These are phyloP conservation scores for Botia kubotai DNA, from an alignment of 2,797 vertebrate genomes.

Conservation along the genomic window DNA sequence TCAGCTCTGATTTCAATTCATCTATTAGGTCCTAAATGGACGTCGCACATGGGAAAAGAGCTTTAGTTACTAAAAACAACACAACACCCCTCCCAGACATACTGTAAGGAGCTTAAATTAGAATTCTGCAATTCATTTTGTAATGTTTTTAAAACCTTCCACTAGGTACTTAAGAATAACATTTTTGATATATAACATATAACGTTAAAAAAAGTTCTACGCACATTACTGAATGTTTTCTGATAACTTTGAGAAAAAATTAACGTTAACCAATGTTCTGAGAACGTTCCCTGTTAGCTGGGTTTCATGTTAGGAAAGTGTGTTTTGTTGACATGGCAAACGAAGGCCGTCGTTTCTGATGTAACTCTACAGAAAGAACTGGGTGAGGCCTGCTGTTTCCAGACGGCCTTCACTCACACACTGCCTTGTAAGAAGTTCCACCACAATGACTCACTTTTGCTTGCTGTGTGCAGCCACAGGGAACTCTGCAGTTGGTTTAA, in stretches of 20 bases:
- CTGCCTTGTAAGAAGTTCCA: conserved; percentile 1
- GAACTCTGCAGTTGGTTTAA: conserved; percentile 13
- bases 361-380: neutral
- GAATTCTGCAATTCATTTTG: no score
- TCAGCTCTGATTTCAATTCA: conserved; percentile 90
- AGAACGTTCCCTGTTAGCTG: no score
- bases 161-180: no score
- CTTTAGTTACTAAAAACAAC: neutral
- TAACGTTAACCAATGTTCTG: no score
- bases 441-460: conserved; percentile 77
- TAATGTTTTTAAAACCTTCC: no score
- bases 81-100: neutral
- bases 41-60: neutral
- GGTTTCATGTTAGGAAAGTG: neutral
- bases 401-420: neutral
- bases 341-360: neutral
- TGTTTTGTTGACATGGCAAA: neutral
- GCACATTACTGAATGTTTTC: no score
- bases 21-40: conserved; percentile 85
- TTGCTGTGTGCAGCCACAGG: conserved; percentile 53
- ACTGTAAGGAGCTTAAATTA: neutral
- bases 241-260: no score
- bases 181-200: no score
- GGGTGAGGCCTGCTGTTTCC: conserved; percentile 20
- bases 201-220: no score